These are phyloP conservation scores for Brachyalestes nurse DNA, from an alignment of 2,797 vertebrate genomes.

Conservation along the genomic window DNA sequence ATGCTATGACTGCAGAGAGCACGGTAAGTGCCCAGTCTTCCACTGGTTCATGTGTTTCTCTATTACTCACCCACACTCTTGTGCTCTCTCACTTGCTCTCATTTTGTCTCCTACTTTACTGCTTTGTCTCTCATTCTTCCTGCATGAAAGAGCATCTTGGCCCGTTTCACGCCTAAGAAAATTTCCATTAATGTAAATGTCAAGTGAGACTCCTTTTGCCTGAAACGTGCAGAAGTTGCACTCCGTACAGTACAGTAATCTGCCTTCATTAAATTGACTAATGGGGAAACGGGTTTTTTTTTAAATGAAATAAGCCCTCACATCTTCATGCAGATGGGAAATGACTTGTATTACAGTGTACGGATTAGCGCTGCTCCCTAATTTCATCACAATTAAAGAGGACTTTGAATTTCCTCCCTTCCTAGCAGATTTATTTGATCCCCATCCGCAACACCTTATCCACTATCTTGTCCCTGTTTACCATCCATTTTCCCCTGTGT, in stretches of 20 bases:
- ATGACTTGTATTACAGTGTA: constrained; percentile 73
- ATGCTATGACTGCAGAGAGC: constrained; percentile 71
- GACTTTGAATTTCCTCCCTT: constrained; percentile 68
- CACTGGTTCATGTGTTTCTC: constrained; percentile 27
- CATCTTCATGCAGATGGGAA: constrained; percentile 73
- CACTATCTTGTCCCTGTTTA: constrained; percentile 48
- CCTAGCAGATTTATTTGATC: constrained; percentile 76
- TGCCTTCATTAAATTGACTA: constrained; percentile 72
- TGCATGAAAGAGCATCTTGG: constrained; percentile 49
- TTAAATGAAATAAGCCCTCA: constrained; percentile 66
- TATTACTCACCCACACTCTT: background rate
- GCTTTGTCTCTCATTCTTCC: constrained; percentile 45
- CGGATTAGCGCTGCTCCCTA: constrained; percentile 78
- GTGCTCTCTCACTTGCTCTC: constrained; percentile 18
- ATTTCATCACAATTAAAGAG: constrained; percentile 81
- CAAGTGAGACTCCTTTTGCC: constrained; percentile 61
- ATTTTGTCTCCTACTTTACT: constrained; percentile 14
- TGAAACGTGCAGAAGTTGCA: constrained; percentile 56
- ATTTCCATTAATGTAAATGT: constrained; percentile 64
- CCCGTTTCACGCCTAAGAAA: constrained; percentile 58
- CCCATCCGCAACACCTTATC: constrained; percentile 21
- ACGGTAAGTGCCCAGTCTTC: constrained; percentile 73
- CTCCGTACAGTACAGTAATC: constrained; percentile 63
- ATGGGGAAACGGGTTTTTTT: constrained; percentile 71
- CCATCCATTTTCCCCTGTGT: constrained; percentile 39